Base-by-base conservation (phyloP, 2,113 vertebrate species). In the Anser cygnoides region DNA sequence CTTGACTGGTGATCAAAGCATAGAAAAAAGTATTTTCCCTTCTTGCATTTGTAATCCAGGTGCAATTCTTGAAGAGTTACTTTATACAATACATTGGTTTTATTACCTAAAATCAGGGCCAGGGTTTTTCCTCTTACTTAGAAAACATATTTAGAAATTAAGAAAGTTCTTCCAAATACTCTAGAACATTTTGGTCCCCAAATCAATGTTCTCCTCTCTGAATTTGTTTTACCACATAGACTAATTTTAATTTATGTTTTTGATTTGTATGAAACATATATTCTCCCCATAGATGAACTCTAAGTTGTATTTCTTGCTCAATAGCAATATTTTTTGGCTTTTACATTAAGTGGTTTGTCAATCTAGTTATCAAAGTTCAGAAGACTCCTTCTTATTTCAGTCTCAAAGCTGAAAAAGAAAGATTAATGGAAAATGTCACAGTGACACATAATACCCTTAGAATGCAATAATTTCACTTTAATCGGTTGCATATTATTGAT, bases 381-480 rank as follows among this genome's bases (percentile, higher is more conserved):
- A 97, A 43, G 16, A 92, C 7, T 92, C 57, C 37, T 97, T 94
- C 54, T 11, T 91, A 84, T 81, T 97, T 97, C 92, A 95, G 66
- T 95, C 81, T 92, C 67, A 95, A 93, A 85, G 31, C 57, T 93
- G 62, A 85, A 93, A 97, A 89, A 90, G 71, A 92, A 92, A 90
- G 79, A 92, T 95, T 91, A 96, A 91, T 97, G 74, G 37, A 74
- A 96, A 93, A 86, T 31, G 33, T 95, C 37, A 39, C 52, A 81
- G 62, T 93, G 90, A 96, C 95, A 65, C 50, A 95, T 90, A 80
- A 91, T 65, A 94, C 81, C 19, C 33, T 95, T 87, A 84, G 67
- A 97, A 95, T 97, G 41, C 28, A 89, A 87, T 96, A 78, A 95
- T 96, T 97, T 96, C 10, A 75, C 96, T 98, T 96, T 95, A 96